Base-by-base conservation (phyloP, 2,113 vertebrate genomes). In the Sciurus niger region DNA sequence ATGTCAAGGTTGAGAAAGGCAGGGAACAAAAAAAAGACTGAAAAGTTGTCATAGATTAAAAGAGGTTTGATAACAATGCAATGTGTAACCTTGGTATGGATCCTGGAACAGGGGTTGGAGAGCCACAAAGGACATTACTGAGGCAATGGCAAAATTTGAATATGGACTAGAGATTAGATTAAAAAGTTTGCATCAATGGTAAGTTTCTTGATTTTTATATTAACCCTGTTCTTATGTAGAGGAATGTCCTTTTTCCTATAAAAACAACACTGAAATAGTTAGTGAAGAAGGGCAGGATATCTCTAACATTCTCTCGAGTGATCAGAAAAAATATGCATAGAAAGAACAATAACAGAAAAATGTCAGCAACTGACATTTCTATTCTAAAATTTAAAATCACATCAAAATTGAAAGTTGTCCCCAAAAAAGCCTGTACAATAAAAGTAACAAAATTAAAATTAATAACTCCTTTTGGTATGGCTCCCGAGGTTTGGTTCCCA, bases 1-100 rank as follows among this genome's bases (percentile, higher is more conserved):
- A 96, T 51, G 10, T 84, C 72, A 79, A 97, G 65, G 73, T 79
- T 34, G 60, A 24, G 5, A 90, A 95, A 89, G 30, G 60, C 40
- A 43, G 25, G 58, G n/a, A 32, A 48, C 6, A 63, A 68, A 70
- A 53, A 53, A 70, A 58, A 40, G 65, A n/a, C 34, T 37, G 37
- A 84, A 28, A 24, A 83, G 40, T 25, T 24, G 4, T 60, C 76
- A 68, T 22, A 83, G 40, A 25, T 46, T 48, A 53, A 25, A 77
- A 82, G n/a, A 74, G 68, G 80, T 22, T 85, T 85, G 28, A 51
- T 80, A 43, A 74, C 32, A 70, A 28, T n/a, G 55, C 32, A 88
- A 17, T 48, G 51, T 88, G 25, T 48, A 22, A 78, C 53, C 37
- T 53, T 67, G 48, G 48, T 89, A 74, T 60, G 85, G 73, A 74